Percentiles rank a stretch among this genome's conserved stretches.
Evolutionary conservation across 2,888 invertebrate species (phyloP).

Genomic region (Oeneis ivallda): DNA sequence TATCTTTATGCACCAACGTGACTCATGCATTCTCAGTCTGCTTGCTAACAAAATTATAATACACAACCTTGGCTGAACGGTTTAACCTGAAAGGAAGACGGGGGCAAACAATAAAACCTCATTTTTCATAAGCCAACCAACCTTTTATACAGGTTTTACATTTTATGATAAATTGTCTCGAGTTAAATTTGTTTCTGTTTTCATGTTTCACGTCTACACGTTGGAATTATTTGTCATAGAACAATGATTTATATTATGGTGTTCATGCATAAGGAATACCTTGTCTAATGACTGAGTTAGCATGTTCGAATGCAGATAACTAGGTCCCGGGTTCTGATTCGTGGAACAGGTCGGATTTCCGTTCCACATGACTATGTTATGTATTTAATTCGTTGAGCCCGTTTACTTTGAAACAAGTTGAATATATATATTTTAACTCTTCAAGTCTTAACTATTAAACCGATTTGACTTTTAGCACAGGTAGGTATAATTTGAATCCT

Average conservation of each 20-base stretch:
- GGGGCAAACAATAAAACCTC: slow-evolving; percentile 28
- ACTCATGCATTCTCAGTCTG: no score
- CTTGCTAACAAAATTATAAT: slow-evolving; percentile 7
- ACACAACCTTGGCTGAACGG: slow-evolving; percentile 30
- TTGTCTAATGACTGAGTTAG: no score
- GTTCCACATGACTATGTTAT: no score
- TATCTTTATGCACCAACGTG: no score
- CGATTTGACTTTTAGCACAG: no score
- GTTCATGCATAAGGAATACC: neutral
- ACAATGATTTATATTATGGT: neutral
- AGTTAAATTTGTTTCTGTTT: slow-evolving; percentile 20
- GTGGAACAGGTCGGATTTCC: no score
- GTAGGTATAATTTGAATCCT: no score
- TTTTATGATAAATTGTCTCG: slow-evolving; percentile 29
- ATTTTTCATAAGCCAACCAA: slow-evolving; percentile 34
- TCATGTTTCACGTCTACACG: neutral
- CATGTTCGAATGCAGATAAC: neutral
- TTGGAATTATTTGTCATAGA: slow-evolving; percentile 10
- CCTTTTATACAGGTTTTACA: slow-evolving; percentile 25
- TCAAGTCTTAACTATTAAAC: no score
- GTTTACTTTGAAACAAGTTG: no score
- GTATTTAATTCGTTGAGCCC: no score
- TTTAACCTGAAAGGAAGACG: slow-evolving; percentile 26
- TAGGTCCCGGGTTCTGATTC: no score
- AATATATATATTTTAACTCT: no score